Evolutionary conservation across 1,140 invertebrate species (phyloP), one percentile per base, ranked within the genome.

Genomic region (Drosophila aff.): DNA sequence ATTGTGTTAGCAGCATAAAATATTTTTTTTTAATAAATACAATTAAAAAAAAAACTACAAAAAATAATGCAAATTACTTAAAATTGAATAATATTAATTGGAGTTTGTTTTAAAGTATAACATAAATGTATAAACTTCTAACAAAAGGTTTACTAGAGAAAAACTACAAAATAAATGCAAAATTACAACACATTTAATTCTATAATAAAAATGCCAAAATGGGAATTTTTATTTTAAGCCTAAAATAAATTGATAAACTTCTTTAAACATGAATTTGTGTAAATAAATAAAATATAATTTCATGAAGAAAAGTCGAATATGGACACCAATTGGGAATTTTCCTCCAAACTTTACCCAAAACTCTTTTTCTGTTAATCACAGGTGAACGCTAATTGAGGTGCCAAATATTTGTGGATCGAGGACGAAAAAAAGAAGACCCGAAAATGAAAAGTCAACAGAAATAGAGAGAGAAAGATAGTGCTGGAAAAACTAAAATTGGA

Each of bases 321-420:
- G 9, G 0, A 10, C 3, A 33, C 9, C 10, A 33, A 33, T 33
- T 21, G 11, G 28, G 3, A 8, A 33, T 36, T 53, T 33, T 36
- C 13, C n/a, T 18, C 3, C 7, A 36, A 36, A 36, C 5, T 52
- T 18, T 5, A 41, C 16, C 21, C 15, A 28, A 38, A 47, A n/a
- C n/a, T 33, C 16, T 33, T 18, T 3, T 11, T 9, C 4, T n/a
- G 16, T 10, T 38, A 47, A 59, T 72, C 66, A 59, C 69, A 72
- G 66, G 50, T 72, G 10, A 47, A 28, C 43, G 69, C 65, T 72
- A 72, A 72, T 59, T 72, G 50, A 16, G 16, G 28, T 16, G 11
- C 28, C 66, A 71, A 71, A 69, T 66, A 69, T 66, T 69, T 28
- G 67, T 36, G 5, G 31, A 67, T 68, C 46, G 47, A 46, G 64